Evolutionary conservation across 2,888 invertebrate species (phyloP).

Genomic region (Morinoia aosen): DNA sequence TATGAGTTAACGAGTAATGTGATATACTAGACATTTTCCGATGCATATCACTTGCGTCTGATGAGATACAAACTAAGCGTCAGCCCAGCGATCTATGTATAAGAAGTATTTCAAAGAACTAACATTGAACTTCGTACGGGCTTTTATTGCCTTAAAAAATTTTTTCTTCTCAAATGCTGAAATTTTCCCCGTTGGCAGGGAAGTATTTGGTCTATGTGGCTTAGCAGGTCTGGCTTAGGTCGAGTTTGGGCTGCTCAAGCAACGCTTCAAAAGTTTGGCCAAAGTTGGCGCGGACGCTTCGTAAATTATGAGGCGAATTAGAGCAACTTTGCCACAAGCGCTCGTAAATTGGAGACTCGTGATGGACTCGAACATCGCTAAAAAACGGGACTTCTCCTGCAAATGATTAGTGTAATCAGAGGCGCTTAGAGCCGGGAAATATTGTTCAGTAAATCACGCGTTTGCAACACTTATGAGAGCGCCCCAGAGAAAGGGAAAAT

Average conservation of each 20-base stretch:
- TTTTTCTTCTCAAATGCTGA: background rate
- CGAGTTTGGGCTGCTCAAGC: slow-evolving; percentile 19
- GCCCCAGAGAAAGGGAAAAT: no score
- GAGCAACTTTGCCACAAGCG: slow-evolving; percentile 34
- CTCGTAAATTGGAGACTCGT: slow-evolving; percentile 22
- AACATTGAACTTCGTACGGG: no score
- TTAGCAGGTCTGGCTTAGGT: background rate
- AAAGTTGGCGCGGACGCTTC: slow-evolving; percentile 29
- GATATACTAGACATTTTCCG: no score
- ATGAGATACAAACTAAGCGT: no score
- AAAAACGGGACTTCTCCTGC: slow-evolving; percentile 32
- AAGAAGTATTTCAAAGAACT: no score
- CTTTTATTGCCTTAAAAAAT: background rate
- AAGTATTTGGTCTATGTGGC: slow-evolving; percentile 2
- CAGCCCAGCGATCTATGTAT: no score
- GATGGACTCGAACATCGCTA: background rate
- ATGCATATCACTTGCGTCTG: no score
- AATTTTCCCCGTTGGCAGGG: background rate
- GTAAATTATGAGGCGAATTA: slow-evolving; percentile 35
- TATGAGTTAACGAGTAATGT: no score
- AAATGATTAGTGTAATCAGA: slow-evolving; percentile 12
- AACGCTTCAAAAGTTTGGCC: slow-evolving; percentile 21
- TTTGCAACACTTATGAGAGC: no score
- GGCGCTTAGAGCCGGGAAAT: background rate
- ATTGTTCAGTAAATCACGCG: background rate